These are phyloP conservation scores for Drosophila ezoana DNA, from an alignment of 2,888 invertebrate species.

Conservation along the genomic window DNA sequence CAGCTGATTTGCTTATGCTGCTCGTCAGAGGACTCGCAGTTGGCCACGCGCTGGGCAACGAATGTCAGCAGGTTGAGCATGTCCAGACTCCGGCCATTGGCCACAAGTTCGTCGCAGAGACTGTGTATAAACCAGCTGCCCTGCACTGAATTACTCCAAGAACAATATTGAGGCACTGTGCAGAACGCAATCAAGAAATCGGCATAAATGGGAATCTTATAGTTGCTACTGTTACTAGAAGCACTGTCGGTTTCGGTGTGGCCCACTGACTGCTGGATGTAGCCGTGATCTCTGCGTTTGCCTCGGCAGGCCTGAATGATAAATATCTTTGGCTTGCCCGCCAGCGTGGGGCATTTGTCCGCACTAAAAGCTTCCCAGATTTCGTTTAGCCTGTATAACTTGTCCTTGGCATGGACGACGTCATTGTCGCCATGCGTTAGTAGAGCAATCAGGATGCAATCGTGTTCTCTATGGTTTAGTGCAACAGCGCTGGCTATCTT, in stretches of 20 bases:
- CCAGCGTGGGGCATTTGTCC: constrained; percentile 92
- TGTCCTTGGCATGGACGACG: constrained; percentile 93
- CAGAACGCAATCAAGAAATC: constrained; percentile 97
- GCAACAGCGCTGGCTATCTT: constrained; percentile 89
- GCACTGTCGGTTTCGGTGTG: constrained; percentile 89
- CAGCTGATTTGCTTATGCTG: constrained; percentile 97
- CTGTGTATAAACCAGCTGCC: constrained; percentile 98
- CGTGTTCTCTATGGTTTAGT: constrained; percentile 91
- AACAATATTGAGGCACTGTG: constrained; percentile 96
- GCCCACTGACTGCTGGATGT: constrained; percentile 85
- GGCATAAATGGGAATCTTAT: constrained; percentile 95
- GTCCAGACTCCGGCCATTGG: constrained; percentile 90
- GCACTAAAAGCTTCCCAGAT: constrained; percentile 92
- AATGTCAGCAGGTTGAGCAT: constrained; percentile 93
- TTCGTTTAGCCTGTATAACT: constrained; percentile 91
- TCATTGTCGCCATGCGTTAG: constrained; percentile 95
- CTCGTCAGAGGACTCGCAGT: constrained; percentile 95
- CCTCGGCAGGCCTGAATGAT: constrained; percentile 96
- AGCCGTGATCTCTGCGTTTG: constrained; percentile 90
- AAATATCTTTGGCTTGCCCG: constrained; percentile 91
- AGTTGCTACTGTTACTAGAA: constrained; percentile 86
- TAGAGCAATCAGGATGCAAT: constrained; percentile 93
- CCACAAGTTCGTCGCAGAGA: constrained; percentile 91
- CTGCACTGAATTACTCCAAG: constrained; percentile 95
- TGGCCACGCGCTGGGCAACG: constrained; percentile 93